A percentile compares a stretch with the other conserved stretches of the same genome.
Evolutionary conservation across 2,113 vertebrate species (phyloP).

Genomic region (Hypanus sabinus): DNA sequence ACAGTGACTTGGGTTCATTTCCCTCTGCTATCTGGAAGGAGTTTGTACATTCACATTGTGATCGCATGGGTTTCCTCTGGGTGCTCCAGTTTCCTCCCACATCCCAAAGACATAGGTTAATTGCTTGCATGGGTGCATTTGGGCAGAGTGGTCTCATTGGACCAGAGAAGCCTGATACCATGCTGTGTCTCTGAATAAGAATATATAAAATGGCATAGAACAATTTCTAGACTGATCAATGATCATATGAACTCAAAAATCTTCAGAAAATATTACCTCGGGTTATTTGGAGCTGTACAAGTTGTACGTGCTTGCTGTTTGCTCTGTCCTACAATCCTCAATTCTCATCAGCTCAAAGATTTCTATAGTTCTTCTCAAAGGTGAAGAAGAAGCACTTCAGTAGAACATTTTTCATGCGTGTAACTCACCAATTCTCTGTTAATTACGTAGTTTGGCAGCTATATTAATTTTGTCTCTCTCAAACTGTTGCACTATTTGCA

Average conservation of each 20-base stretch:
- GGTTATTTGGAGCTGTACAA: neutral
- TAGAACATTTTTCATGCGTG: neutral
- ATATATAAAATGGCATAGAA: too few relatives aligned
- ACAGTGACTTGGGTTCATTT: too few relatives aligned
- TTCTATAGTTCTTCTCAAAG: neutral
- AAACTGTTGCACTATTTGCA: neutral
- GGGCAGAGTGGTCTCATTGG: too few relatives aligned
- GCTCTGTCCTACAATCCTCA: neutral
- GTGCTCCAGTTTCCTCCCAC: too few relatives aligned
- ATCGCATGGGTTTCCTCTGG: too few relatives aligned
- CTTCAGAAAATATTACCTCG: neutral
- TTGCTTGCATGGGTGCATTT: too few relatives aligned
- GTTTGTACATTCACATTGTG: too few relatives aligned
- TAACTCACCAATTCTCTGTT: neutral
- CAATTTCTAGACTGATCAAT: too few relatives aligned
- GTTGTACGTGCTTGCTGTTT: neutral
- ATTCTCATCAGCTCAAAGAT: neutral
- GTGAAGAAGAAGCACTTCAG: neutral
- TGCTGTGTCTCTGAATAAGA: too few relatives aligned
- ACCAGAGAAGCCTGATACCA: too few relatives aligned
- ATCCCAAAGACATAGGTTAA: too few relatives aligned
- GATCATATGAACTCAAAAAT: neutral
- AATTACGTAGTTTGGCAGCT: neutral
- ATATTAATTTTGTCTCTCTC: neutral
- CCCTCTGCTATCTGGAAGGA: too few relatives aligned